Evolutionary conservation across 2,888 invertebrate species (phyloP), one percentile per base, ranked within the genome.

Genomic region (Thymelicus lineola): DNA sequence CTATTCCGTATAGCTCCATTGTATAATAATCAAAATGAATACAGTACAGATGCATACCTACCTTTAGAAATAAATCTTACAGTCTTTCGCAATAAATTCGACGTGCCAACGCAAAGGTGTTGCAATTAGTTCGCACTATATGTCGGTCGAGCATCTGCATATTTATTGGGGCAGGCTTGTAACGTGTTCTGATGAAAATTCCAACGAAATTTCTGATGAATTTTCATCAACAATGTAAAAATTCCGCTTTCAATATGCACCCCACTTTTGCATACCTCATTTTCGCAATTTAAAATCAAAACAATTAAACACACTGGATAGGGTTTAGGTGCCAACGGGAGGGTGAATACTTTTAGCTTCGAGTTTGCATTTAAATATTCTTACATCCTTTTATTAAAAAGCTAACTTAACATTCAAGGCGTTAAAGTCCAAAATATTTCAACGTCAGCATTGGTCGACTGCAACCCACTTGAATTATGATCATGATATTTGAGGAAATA

Each of bases 291-390:
- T 83, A 81, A 89, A 91, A 91, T 86, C 88, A 87, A 90, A 91
- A 93, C 91, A 91, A 92, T 93, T 90, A 90, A 90, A 86, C 81
- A 82, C 85, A 83, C 77, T 80, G 83, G 84, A 86, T 82, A 83
- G 84, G 85, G 84, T 84, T 87, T 84, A 84, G 85, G 80, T 82
- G 79, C 76, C 80, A 80, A 80, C 77, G 76, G 78, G 83, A 84
- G 88, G 89, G 89, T 84, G 83, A 83, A 84, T 87, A 85, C 84
- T 85, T 86, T 85, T 81, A 83, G 80, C 82, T 76, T 84, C 86
- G 80, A 64, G 70, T 84, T 79, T 78, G 80, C 81, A 80, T 72
- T 70, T 75, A 66, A 63, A 58, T 62, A 66, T 68, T 61, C 28
- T 20, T n/a, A n/a, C 6, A 28, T 7, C 42, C 10, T 61, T 64